A percentile compares a stretch with the other conserved stretches of the same genome.
Evolutionary conservation across 2,113 vertebrate genomes (phyloP).

Genomic region (Seriola rivoliana): DNA sequence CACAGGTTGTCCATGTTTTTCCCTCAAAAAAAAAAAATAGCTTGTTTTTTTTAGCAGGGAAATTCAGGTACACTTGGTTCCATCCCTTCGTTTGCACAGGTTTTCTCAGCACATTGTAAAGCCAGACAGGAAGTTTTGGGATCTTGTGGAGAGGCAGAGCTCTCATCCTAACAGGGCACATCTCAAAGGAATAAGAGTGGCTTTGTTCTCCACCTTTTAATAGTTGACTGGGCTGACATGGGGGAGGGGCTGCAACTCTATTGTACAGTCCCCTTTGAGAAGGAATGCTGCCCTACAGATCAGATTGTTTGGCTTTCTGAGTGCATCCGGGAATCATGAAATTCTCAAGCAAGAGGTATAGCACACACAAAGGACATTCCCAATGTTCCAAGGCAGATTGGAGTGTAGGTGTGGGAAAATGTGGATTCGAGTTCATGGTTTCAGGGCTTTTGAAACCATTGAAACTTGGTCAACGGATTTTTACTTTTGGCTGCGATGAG

Average conservation of each 20-base stretch:
- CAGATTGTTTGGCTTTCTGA: constrained; percentile 41
- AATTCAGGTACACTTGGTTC: neutral
- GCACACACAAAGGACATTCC: neutral
- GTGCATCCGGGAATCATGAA: constrained; percentile 34
- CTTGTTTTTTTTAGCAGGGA: constrained; percentile 1
- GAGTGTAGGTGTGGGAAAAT: neutral
- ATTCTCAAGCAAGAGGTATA: neutral
- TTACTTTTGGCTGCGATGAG: neutral
- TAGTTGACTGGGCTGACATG: constrained; percentile 54
- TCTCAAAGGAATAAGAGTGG: constrained; percentile 71
- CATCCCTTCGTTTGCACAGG: neutral
- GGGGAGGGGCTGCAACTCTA: constrained; percentile 59
- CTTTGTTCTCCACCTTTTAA: constrained; percentile 73
- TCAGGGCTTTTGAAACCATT: neutral
- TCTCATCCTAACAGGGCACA: constrained; percentile 30
- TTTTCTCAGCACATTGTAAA: constrained; percentile 12
- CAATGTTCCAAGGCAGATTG: neutral
- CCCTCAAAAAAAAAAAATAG: neutral
- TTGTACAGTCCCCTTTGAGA: constrained; percentile 66
- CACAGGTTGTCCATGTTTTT: neutral
- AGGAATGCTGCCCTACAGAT: constrained; percentile 61
- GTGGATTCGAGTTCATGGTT: neutral
- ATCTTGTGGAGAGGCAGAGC: constrained; percentile 24
- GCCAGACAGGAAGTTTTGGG: constrained; percentile 19
- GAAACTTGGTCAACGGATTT: constrained; percentile 45